Conservation (phyloP, 2,888 invertebrate species). For the Temnothorax rugatulus region DNA sequence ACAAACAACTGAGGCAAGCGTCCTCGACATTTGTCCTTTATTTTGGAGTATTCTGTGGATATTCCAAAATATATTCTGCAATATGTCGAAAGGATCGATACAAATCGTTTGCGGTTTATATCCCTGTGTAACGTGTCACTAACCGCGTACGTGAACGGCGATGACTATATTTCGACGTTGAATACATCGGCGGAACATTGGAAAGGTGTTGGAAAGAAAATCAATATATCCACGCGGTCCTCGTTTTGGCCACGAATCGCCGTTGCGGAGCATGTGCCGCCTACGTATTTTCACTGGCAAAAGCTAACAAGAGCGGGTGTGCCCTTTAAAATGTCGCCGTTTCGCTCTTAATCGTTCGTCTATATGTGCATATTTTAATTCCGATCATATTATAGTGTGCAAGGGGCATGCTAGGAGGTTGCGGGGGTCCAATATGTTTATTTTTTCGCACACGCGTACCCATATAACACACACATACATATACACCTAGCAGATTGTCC, state of each 20-base stretch:
- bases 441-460: background rate
- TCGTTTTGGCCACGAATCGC: conserved; percentile 34
- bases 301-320: conserved; percentile 2
- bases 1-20: background rate
- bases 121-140: conserved; percentile 22
- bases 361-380: conserved; percentile 41
- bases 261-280: conserved; percentile 23
- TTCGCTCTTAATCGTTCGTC: conserved; percentile 31
- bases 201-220: conserved; percentile 40
- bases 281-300: conserved; percentile 35
- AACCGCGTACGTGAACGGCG: background rate
- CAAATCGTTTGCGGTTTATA: background rate
- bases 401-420: conserved; percentile 45
- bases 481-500: background rate
- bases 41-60: background rate
- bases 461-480: background rate
- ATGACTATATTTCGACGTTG: conserved; percentile 33
- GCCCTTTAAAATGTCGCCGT: conserved; percentile 22
- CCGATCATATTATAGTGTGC: conserved; percentile 23
- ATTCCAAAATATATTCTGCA: no score
- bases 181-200: conserved; percentile 17
- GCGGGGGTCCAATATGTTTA: conserved; percentile 44
- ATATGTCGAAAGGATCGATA: background rate
- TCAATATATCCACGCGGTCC: conserved; percentile 50
- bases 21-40: background rate